phyloP scores from a whole-genome alignment of 92 coral and sea anemone species.

The Porites divaricata region DNA sequence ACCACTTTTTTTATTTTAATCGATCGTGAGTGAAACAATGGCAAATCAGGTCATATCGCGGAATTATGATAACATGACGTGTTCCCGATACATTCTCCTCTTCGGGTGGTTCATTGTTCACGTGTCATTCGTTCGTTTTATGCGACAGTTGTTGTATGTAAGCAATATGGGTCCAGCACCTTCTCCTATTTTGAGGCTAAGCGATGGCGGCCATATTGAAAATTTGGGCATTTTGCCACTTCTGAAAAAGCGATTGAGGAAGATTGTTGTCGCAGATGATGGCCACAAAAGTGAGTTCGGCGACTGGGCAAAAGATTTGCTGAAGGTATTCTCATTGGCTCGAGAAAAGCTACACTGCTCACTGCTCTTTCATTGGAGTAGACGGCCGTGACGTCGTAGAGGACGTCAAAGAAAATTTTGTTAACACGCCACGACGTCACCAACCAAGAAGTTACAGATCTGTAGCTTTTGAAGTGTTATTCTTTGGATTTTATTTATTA shows the following conservation, averaged over 20 bases:
- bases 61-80: too few relatives aligned
- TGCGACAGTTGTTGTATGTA: slow-evolving; percentile 59
- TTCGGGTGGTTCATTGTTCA: slow-evolving; percentile 71
- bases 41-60: too few relatives aligned
- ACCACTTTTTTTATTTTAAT: too few relatives aligned
- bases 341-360: slow-evolving; percentile 76
- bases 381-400: slow-evolving; percentile 68
- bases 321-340: slow-evolving; percentile 68
- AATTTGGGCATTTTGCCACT: slow-evolving; percentile 78
- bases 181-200: slow-evolving; percentile 68
- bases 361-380: slow-evolving; percentile 71
- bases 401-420: slow-evolving; percentile 54
- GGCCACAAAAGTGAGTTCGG: slow-evolving; percentile 52
- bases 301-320: slow-evolving; percentile 43
- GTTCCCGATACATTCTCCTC: too few relatives aligned
- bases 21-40: too few relatives aligned
- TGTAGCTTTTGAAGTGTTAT: neutral
- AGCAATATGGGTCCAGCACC: slow-evolving; percentile 68
- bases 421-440: slow-evolving; percentile 32
- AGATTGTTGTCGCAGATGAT: slow-evolving; percentile 73
- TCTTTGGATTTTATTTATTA: too few relatives aligned
- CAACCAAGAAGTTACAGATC: slow-evolving; percentile 64
- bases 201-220: slow-evolving; percentile 87
- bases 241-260: slow-evolving; percentile 51
- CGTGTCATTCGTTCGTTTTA: slow-evolving; percentile 66